Percentiles rank a stretch among this genome's conserved stretches.
Evolutionary conservation across 1,140 invertebrate species (phyloP).

Genomic region (Musca vetustissima): DNA sequence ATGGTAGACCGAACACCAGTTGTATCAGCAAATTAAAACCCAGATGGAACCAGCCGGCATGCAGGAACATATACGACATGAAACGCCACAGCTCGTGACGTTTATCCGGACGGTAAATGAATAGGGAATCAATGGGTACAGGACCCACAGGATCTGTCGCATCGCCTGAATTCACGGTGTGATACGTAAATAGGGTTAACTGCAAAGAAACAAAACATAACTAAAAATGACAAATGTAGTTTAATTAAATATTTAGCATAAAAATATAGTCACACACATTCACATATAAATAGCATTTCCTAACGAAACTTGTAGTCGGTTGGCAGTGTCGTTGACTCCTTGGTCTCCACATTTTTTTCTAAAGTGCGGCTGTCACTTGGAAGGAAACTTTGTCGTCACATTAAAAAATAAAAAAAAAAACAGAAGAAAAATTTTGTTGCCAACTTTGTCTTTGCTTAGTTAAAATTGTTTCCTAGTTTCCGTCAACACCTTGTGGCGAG

Average conservation of each 20-base stretch:
- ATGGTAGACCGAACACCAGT: conserved; percentile 83
- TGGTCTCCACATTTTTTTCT: too few species aligned
- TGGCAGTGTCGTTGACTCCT: too few species aligned
- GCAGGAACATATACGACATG: conserved; percentile 91
- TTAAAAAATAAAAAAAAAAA: too few species aligned
- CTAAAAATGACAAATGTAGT: too few species aligned
- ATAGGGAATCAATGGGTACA: conserved; percentile 87
- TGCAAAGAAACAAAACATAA: conserved; percentile 2
- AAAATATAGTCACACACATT: not conserved
- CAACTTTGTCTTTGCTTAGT: not conserved
- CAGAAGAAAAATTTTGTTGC: too few species aligned
- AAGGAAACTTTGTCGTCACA: too few species aligned
- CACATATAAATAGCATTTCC: too few species aligned
- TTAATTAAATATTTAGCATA: not conserved
- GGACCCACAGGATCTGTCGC: conserved; percentile 84
- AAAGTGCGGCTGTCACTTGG: too few species aligned
- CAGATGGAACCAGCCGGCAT: conserved; percentile 94
- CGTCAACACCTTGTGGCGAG: conserved; percentile 5
- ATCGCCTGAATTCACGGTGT: conserved; percentile 73
- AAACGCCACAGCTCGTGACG: conserved; percentile 91
- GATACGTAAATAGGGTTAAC: conserved; percentile 80
- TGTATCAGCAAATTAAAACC: conserved; percentile 94
- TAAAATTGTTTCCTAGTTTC: not conserved
- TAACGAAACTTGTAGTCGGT: too few species aligned
- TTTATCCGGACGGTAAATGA: conserved; percentile 92